phyloP scores from a whole-genome alignment of 2,113 vertebrate genomes.

The Oxyruncus cristatus region DNA sequence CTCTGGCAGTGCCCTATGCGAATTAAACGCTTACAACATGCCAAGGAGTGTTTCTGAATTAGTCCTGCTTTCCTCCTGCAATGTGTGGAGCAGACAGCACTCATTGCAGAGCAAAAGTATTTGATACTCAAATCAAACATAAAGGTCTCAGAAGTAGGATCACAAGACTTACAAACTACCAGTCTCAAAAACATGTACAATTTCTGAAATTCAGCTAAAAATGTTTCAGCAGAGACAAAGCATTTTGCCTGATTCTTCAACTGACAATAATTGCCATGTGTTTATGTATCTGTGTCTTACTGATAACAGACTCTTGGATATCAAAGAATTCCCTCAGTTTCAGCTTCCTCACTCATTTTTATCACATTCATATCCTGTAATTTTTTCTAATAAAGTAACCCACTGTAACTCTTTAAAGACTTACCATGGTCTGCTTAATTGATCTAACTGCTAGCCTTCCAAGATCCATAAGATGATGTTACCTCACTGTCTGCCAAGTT shows the following conservation, averaged over 20 bases:
- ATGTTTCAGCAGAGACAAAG: not conserved
- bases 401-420: slow-evolving; percentile 8
- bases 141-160: not conserved
- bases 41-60: not conserved
- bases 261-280: slow-evolving; percentile 40
- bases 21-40: not conserved
- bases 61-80: not conserved
- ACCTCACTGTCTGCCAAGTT: not conserved
- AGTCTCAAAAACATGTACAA: not conserved
- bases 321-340: slow-evolving; percentile 50
- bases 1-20: not conserved
- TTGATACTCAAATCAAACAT: not conserved
- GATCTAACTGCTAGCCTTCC: not conserved
- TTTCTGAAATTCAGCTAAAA: not conserved
- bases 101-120: not conserved
- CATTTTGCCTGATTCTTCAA: slow-evolving; percentile 30
- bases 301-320: slow-evolving; percentile 55
- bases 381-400: slow-evolving; percentile 15
- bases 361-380: slow-evolving; percentile 29
- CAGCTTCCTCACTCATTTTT: slow-evolving; percentile 25
- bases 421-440: not conserved
- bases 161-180: not conserved
- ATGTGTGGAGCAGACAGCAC: accelerated
- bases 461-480: not conserved
- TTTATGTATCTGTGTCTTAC: slow-evolving; percentile 57